Percentiles rank a stretch among this genome's conserved stretches.
Evolutionary conservation across 2,797 vertebrate genomes (phyloP).

Genomic region (Etheostoma nigrum): DNA sequence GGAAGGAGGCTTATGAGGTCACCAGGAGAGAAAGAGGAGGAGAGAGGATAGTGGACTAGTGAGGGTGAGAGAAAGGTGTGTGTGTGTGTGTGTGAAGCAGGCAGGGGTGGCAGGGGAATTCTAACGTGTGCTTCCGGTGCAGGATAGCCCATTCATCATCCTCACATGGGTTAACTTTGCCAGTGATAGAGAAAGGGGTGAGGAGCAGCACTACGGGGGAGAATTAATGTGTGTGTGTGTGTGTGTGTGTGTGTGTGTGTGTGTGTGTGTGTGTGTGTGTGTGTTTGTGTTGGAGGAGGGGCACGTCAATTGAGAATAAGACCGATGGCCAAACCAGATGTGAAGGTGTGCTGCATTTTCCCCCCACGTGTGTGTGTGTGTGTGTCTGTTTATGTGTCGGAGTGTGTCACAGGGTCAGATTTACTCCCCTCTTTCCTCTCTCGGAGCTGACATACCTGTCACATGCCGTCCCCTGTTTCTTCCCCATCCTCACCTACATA

Average conservation of each 20-base stretch:
- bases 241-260: conserved; percentile 47
- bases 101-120: conserved; percentile 69
- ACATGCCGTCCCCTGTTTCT: conserved; percentile 36
- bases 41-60: conserved; percentile 55
- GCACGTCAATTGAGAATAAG: conserved; percentile 62
- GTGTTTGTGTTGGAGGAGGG: conserved; percentile 66
- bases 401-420: conserved; percentile 69
- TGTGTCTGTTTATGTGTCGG: conserved; percentile 41
- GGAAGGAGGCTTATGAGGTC: conserved; percentile 76
- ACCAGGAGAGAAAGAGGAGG: conserved; percentile 60
- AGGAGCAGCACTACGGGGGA: conserved; percentile 72
- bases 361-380: conserved; percentile 17
- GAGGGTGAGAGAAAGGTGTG: conserved; percentile 45
- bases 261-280: conserved; percentile 64
- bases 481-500: conserved; percentile 32
- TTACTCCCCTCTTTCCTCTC: conserved; percentile 28
- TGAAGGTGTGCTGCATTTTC: conserved; percentile 59
- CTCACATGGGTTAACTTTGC: conserved; percentile 84
- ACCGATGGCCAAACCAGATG: conserved; percentile 86
- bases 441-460: conserved; percentile 63
- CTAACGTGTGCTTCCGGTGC: conserved; percentile 79
- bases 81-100: conserved; percentile 39
- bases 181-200: conserved; percentile 79
- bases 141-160: conserved; percentile 84
- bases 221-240: conserved; percentile 74